phyloP scores from a whole-genome alignment of 2,113 vertebrate genomes.

The Crotalus tigris region DNA sequence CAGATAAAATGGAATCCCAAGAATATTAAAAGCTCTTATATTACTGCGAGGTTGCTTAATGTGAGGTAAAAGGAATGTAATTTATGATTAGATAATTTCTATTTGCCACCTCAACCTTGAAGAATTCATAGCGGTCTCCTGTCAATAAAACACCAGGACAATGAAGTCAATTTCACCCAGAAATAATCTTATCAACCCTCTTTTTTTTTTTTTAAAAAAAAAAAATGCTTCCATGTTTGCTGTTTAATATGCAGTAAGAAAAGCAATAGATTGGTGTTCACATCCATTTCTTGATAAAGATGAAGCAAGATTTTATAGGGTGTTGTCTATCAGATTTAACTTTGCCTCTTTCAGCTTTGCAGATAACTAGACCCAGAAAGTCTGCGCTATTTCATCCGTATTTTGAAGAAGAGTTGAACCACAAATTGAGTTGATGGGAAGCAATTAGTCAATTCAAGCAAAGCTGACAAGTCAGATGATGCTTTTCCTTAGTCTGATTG shows the following conservation, averaged over 20 bases:
- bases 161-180: constrained; percentile 42
- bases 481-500: constrained; percentile 41
- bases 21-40: constrained; percentile 62
- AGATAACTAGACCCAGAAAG: constrained; percentile 40
- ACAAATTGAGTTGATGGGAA: background rate
- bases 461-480: constrained; percentile 47
- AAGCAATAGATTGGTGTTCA: constrained; percentile 23
- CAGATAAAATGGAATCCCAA: constrained; percentile 60
- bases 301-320: constrained; percentile 56
- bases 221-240: constrained; percentile 54
- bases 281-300: constrained; percentile 47
- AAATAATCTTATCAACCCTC: constrained; percentile 57
- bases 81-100: constrained; percentile 44
- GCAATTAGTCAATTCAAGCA: constrained; percentile 56
- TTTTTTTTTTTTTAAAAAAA: background rate
- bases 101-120: constrained; percentile 11
- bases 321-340: constrained; percentile 63
- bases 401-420: constrained; percentile 7
- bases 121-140: constrained; percentile 53
- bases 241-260: constrained; percentile 63
- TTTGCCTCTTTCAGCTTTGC: constrained; percentile 48
- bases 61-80: constrained; percentile 47
- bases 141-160: constrained; percentile 40
- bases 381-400: constrained; percentile 16
- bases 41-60: constrained; percentile 27